Evolutionary conservation across 2,797 vertebrate species (phyloP), one percentile per base, ranked within the genome.

Genomic region (Periparus ater): DNA sequence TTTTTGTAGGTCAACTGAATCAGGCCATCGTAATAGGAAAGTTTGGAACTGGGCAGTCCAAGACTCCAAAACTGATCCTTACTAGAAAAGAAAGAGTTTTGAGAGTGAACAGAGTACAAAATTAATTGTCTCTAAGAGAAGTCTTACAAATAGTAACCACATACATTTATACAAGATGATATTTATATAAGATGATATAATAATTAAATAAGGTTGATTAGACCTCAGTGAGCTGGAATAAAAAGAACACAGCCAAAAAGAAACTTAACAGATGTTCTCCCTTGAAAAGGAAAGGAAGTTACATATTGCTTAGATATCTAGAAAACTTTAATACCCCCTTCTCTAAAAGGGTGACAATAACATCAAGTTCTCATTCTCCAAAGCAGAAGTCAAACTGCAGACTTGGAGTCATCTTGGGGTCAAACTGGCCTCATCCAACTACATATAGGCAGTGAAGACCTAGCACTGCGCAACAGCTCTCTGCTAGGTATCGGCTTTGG

Each of bases 21-120:
- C 96, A 99, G 98, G n/a, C 99, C 99, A 51, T 99, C 97, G 5
- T 99, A 99, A 95, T 99, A 99, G 0, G 98, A 98, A 81, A 99
- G 98, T 29, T 68, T 98, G 22, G 98, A 97, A 89, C 97, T 99
- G 2, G 97, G 98, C 16, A 98, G 55, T 3, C 99, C 99, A 38
- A 99, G 98, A 97, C 96, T 99, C 99, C 99, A 99, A 11, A 81
- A 85, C 5, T 95, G 97, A 20, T 34, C 23, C 4, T 90, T 97
- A 53, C 95, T 98, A 62, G 61, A 96, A 95, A 44, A 63, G 25
- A 85, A 44, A 61, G 12, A 11, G 4, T 11, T 54, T 75, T 73
- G 21, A 94, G 30, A 86, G 16, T 66, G 44, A 75, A 58, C 7
- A 89, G 40, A 94, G 89, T 1, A 3, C 15, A 90, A 62, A 81